A percentile compares a stretch with the other conserved stretches of the same genome.
Evolutionary conservation across 2,888 invertebrate species (phyloP).

Genomic region (Chironomus tentans): DNA sequence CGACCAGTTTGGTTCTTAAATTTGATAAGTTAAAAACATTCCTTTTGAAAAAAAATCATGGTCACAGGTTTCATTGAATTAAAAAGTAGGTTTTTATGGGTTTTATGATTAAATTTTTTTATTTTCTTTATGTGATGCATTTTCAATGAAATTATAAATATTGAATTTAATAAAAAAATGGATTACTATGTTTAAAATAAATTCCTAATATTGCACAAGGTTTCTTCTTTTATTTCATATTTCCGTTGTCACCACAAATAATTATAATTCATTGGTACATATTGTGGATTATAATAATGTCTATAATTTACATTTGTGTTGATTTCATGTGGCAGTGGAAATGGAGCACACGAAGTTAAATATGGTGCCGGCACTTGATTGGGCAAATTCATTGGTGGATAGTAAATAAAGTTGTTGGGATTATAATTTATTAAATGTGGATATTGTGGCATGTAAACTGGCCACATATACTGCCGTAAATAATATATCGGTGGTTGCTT

Average conservation of each 20-base stretch:
- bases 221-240: too few species aligned
- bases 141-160: neutral
- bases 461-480: neutral
- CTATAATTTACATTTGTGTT: neutral
- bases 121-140: neutral
- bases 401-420: neutral
- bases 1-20: constrained; percentile 88
- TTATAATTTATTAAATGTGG: neutral
- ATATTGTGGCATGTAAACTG: neutral
- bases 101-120: neutral
- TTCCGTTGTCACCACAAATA: neutral
- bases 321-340: neutral
- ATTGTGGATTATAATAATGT: neutral
- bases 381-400: neutral
- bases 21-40: neutral
- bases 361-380: neutral
- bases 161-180: neutral
- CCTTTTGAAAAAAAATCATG: neutral
- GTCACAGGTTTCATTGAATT: too few species aligned
- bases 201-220: too few species aligned
- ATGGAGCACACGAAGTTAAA: neutral
- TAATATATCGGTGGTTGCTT: neutral
- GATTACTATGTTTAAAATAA: too few species aligned
- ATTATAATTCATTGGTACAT: neutral
- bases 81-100: neutral